Conservation (phyloP, 2,113 vertebrate species). For the Zosterops hypoxanthus region DNA sequence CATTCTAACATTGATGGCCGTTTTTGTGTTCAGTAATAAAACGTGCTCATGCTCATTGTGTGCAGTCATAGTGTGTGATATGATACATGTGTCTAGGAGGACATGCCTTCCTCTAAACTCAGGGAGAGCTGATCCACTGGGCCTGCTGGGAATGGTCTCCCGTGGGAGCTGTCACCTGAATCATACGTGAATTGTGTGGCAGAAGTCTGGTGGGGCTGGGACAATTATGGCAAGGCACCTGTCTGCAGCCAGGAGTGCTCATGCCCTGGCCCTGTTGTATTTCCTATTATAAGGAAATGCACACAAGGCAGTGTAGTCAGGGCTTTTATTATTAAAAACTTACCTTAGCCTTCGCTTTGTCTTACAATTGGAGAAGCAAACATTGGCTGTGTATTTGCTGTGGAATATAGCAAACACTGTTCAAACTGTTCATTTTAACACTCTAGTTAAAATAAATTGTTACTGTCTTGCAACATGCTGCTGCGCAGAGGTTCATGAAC, state of each 20-base stretch:
- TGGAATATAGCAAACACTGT: background rate
- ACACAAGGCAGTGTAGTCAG: too few relatives aligned
- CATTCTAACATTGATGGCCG: background rate
- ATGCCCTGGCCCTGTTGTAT: background rate
- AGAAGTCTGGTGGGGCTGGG: fast-evolving
- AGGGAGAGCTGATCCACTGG: background rate
- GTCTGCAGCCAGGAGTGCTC: fast-evolving
- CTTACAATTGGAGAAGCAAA: fast-evolving
- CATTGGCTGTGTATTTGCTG: fast-evolving
- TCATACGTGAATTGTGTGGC: too few relatives aligned
- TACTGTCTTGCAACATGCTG: background rate
- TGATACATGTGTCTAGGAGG: background rate
- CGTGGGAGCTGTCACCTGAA: fast-evolving
- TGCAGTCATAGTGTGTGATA: background rate
- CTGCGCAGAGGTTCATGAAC: background rate
- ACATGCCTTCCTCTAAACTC: background rate
- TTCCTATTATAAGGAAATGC: background rate
- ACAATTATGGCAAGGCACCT: background rate
- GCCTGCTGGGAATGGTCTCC: too few relatives aligned
- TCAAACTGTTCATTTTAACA: background rate
- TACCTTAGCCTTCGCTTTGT: background rate
- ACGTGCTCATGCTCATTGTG: fast-evolving
- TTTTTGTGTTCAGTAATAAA: background rate
- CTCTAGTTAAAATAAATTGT: background rate
- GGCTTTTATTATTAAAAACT: background rate